These are phyloP conservation scores for Onychostruthus taczanowskii DNA, from an alignment of 2,113 vertebrate species.

Conservation along the genomic window DNA sequence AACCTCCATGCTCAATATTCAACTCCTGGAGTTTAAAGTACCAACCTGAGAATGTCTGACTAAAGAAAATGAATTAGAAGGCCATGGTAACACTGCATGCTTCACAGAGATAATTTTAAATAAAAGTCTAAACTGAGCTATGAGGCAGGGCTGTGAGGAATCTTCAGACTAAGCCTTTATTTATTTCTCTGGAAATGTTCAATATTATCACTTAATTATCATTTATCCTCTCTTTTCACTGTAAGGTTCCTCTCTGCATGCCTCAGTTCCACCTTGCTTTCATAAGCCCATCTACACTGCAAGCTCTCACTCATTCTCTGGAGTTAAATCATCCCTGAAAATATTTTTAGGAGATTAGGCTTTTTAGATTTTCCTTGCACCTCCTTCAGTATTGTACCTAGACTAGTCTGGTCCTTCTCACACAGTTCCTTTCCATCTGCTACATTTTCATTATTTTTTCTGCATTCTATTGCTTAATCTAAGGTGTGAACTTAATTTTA, in stretches of 20 bases:
- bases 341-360: neutral
- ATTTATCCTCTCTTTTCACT: neutral
- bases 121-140: neutral
- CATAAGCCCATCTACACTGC: neutral
- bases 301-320: neutral
- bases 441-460: neutral
- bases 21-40: neutral
- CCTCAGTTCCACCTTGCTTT: neutral
- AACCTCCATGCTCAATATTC: neutral
- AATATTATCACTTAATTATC: neutral
- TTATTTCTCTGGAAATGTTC: neutral
- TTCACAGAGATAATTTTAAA: neutral
- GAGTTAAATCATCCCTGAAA: neutral
- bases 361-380: conserved; percentile 41
- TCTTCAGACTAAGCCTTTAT: conserved; percentile 19
- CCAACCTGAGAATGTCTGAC: neutral
- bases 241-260: neutral
- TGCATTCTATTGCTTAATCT: neutral
- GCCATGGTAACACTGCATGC: neutral
- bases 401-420: neutral
- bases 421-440: neutral
- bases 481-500: neutral
- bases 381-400: conserved; percentile 23
- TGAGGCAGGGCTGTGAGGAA: neutral
- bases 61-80: neutral